Evolutionary conservation across 35 echinoderm and acorn worm species (phyloP).

Genomic region (Holothuria glaberrima): DNA sequence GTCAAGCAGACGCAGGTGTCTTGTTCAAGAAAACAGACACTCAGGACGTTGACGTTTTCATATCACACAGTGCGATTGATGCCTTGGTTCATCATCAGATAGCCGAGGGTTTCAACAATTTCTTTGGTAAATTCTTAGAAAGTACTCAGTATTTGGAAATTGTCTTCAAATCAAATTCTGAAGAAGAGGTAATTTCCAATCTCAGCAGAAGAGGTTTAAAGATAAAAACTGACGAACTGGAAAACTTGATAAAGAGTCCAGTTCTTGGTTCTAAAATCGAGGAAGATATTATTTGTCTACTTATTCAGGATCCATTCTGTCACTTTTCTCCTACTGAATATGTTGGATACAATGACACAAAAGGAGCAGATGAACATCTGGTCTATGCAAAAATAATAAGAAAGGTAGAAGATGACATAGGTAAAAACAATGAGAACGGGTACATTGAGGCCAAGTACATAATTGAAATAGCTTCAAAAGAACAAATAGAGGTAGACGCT

Average conservation of each 20-base stretch:
- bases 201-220: not conserved
- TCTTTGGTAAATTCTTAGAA: not conserved
- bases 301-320: constrained; percentile 21
- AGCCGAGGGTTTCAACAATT: not conserved
- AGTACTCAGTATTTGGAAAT: not conserved
- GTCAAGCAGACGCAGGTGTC: not conserved
- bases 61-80: not conserved
- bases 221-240: not conserved
- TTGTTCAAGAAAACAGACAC: not conserved
- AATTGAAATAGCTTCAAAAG: not conserved
- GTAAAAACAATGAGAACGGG: not conserved
- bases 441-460: not conserved
- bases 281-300: constrained; percentile 33
- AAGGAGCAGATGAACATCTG: not conserved
- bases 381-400: constrained; percentile 16
- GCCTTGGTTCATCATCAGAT: constrained; percentile 3
- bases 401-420: not conserved
- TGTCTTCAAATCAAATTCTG: constrained; percentile 5
- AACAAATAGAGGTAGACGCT: not conserved
- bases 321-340: not conserved
- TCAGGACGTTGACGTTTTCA: not conserved
- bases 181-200: not conserved
- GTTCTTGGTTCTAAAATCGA: constrained; percentile 8
- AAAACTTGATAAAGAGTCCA: not conserved
- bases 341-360: constrained; percentile 35